These are phyloP conservation scores for Coracopsis vasa DNA, from an alignment of 2,113 vertebrate species.

Conservation along the genomic window DNA sequence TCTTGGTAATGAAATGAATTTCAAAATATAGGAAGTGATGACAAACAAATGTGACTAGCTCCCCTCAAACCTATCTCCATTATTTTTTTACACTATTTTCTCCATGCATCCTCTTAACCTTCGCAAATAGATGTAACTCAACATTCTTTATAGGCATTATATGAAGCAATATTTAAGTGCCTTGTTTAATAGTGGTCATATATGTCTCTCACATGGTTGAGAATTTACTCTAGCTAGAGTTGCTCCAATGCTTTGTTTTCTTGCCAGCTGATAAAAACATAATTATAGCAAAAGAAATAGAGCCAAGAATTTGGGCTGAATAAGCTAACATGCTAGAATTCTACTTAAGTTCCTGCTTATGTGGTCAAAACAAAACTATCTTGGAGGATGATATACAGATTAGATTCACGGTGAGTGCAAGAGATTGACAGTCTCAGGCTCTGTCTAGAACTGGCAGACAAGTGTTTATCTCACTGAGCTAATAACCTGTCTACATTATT, in stretches of 20 bases:
- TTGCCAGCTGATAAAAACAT: background rate
- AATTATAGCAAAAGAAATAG: background rate
- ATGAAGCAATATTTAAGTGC: background rate
- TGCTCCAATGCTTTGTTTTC: background rate
- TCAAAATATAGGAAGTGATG: background rate
- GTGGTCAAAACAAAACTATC: background rate
- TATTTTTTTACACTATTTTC: background rate
- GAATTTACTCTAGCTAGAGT: background rate
- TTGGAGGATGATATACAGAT: background rate
- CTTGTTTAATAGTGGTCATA: background rate
- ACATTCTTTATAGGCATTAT: background rate
- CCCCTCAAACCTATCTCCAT: background rate
- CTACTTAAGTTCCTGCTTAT: background rate
- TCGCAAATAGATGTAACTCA: background rate
- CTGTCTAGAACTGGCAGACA: background rate
- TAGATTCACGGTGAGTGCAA: background rate
- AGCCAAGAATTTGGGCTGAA: background rate
- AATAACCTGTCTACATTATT: background rate
- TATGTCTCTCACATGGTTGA: background rate
- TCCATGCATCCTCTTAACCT: background rate
- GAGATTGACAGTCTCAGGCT: background rate
- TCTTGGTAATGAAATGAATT: background rate
- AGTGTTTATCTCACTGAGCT: fast-evolving
- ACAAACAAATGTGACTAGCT: background rate
- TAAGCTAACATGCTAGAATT: background rate